Evolutionary conservation across 1,140 invertebrate genomes (phyloP).

Genomic region (Solenopsis fugax): DNA sequence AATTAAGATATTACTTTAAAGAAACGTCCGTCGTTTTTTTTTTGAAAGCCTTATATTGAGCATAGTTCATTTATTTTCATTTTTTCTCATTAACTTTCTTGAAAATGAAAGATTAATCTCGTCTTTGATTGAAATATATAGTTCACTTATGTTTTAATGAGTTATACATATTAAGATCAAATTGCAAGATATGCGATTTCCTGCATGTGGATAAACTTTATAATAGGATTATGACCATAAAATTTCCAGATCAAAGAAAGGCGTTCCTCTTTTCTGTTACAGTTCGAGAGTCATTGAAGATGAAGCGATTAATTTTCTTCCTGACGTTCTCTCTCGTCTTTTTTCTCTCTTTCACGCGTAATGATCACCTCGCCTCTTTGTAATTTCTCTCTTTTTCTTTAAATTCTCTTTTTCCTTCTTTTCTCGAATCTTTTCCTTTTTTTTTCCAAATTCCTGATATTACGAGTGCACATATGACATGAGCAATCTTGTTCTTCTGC

Average conservation of each 20-base stretch:
- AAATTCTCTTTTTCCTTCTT: conserved; percentile 2
- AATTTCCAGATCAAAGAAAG: not conserved
- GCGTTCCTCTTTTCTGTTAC: not conserved
- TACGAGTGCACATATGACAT: conserved; percentile 1
- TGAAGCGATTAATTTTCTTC: not conserved
- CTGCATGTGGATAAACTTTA: conserved; percentile 1
- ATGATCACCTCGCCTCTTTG: not conserved
- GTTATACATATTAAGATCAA: conserved; percentile 7
- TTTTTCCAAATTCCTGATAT: not conserved
- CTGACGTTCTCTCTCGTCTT: not conserved
- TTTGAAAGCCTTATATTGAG: not conserved
- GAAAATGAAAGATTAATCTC: not conserved
- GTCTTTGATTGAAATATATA: not conserved
- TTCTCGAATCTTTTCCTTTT: not conserved
- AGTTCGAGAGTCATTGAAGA: not conserved
- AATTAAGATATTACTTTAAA: conserved; percentile 28
- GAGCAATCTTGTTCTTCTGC: not conserved
- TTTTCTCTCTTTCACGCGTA: not conserved
- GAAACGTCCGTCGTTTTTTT: not conserved
- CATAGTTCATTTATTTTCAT: not conserved
- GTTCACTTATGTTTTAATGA: not conserved
- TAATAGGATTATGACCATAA: not conserved
- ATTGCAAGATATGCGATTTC: conserved; percentile 1
- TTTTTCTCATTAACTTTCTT: conserved; percentile 1
- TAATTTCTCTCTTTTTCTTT: not conserved